phyloP scores from a whole-genome alignment of 2,113 vertebrate genomes.

The Dasyurus viverrinus region DNA sequence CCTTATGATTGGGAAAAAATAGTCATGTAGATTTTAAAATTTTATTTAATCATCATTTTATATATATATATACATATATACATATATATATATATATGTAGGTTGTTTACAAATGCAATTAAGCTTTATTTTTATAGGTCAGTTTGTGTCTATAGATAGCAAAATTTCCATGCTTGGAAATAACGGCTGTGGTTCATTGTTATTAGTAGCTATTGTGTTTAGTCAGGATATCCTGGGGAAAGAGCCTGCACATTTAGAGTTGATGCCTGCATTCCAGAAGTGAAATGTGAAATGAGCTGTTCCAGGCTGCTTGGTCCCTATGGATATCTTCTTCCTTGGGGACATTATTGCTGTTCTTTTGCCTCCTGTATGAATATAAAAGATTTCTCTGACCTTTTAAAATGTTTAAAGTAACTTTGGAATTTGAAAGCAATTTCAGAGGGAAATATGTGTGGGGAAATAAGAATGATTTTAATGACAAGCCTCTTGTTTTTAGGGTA shows the following conservation, averaged over 20 bases:
- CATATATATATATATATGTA: not conserved
- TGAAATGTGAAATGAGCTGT: constrained; percentile 67
- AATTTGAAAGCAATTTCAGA: constrained; percentile 73
- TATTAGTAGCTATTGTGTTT: constrained; percentile 91
- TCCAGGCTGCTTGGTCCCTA: constrained; percentile 40
- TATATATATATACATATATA: no score
- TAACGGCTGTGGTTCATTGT: constrained; percentile 86
- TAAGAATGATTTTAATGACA: constrained; percentile 28
- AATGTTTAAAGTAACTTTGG: constrained; percentile 52
- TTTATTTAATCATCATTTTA: no score
- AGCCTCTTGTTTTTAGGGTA: not conserved
- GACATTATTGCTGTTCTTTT: constrained; percentile 46
- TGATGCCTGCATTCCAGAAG: constrained; percentile 81
- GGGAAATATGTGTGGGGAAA: constrained; percentile 67
- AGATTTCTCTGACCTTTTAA: constrained; percentile 42
- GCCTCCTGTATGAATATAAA: constrained; percentile 57
- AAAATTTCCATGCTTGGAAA: constrained; percentile 89
- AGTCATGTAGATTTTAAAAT: constrained; percentile 45
- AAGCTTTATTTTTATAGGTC: constrained; percentile 76
- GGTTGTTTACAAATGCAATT: constrained; percentile 66
- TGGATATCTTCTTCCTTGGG: constrained; percentile 35
- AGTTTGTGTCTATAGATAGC: constrained; percentile 83
- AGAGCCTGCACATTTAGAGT: constrained; percentile 79
- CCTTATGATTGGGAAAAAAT: constrained; percentile 46
- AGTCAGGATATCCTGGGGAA: constrained; percentile 99